Base-by-base conservation (phyloP, 2,888 invertebrate genomes). In the Nomada flava region DNA sequence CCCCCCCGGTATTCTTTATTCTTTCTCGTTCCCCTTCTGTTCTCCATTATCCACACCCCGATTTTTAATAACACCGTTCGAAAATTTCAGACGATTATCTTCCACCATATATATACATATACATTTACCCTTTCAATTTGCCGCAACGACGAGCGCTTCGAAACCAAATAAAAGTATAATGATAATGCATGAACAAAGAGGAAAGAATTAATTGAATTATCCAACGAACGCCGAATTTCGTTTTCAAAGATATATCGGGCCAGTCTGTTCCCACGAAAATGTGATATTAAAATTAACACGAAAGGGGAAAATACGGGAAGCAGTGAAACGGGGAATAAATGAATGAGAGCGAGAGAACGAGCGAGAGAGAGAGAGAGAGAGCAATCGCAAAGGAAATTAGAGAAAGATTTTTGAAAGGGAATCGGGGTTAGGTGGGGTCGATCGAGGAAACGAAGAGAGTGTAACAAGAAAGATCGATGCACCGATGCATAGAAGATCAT, bases 281-380 rank as follows among this genome's bases (percentile, higher is more conserved):
- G 90, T 89, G 88, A 91, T 89, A 91, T 87, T 90, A 89, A 88
- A 88, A 87, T 90, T 89, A 89, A 89, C 81, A 84, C 76, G 82
- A 81, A 81, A 74, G 63, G 86, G 72, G 71, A 69, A 77, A 84
- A 64, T 68, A 74, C 68, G 79, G 74, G 64, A 68, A 53, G 59
- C 62, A 20, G 70, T 50, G 57, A 9, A 52, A 53, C 57, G 60
- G 29, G 42, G 79, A 53, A 65, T 20, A 53, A 57, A 60, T 36
- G 44, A 44, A 11, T 10, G 47, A 50, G 47, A 18, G 57, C 44
- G 18, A 36, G 60, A 29, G 47, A 13, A 10, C 10, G 47, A 47
- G 47, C 13, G 23, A 5, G 42, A 42, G 18, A 44, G 42, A n/a
- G 42, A 26, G 36, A n/a, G 5, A 10, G 44, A 50, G 18, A 2